Evolutionary conservation across 1,140 invertebrate species (phyloP).

Genomic region (Scaptomyza pallida): DNA sequence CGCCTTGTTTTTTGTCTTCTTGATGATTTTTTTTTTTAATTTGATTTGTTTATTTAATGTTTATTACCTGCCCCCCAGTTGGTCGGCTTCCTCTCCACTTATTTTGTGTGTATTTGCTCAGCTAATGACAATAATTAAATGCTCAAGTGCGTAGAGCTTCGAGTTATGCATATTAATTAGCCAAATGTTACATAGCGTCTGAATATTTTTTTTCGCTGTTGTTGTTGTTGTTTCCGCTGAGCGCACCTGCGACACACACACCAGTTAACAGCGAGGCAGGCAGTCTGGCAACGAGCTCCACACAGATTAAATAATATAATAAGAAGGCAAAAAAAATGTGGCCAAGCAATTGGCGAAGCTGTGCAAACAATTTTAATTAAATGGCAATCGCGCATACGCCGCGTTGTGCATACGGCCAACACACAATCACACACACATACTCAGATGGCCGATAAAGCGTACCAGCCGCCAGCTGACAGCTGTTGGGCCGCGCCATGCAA

Average conservation of each 20-base stretch:
- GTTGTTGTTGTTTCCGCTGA: conserved; percentile 52
- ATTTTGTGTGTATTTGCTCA: conserved; percentile 40
- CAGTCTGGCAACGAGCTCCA: too few species aligned
- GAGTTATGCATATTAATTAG: conserved; percentile 66
- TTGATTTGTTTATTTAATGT: conserved; percentile 67
- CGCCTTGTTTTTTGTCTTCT: conserved; percentile 26
- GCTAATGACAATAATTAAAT: conserved; percentile 77
- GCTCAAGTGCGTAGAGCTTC: conserved; percentile 53
- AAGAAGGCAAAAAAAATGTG: conserved; percentile 34
- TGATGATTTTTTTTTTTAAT: conserved; percentile 33
- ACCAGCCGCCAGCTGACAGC: conserved; percentile 76
- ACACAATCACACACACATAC: conserved; percentile 2
- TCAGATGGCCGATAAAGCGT: too few species aligned
- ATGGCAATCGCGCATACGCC: conserved; percentile 80
- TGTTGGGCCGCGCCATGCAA: conserved; percentile 50
- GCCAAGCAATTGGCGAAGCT: conserved; percentile 47
- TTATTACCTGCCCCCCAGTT: conserved; percentile 56
- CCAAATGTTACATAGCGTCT: conserved; percentile 57
- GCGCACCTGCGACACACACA: conserved; percentile 68
- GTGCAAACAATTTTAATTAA: conserved; percentile 81
- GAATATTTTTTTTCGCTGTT: too few species aligned
- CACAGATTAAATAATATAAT: conserved; percentile 25
- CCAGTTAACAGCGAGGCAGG: background rate
- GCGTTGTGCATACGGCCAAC: conserved; percentile 44
- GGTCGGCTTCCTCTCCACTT: conserved; percentile 19